These are phyloP conservation scores for Tillus elongatus DNA, from an alignment of 2,888 invertebrate genomes.

Conservation along the genomic window DNA sequence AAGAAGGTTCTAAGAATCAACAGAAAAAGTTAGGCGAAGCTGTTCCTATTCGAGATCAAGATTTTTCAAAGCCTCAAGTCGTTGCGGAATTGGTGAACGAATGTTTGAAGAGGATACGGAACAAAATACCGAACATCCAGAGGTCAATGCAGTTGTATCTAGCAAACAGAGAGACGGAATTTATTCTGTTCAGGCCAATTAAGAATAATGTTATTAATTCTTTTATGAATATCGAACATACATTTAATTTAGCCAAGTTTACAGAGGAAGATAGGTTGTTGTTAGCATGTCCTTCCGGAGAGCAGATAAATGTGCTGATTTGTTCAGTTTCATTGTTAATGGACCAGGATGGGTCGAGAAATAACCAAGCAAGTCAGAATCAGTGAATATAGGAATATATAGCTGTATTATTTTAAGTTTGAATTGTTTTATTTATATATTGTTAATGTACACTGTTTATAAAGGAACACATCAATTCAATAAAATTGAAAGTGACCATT, in stretches of 20 bases:
- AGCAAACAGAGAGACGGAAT: slow-evolving; percentile 93
- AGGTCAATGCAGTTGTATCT: slow-evolving; percentile 90
- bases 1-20: not conserved
- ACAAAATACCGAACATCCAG: slow-evolving; percentile 70
- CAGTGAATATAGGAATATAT: too few species aligned
- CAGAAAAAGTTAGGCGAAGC: slow-evolving; percentile 13
- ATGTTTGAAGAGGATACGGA: slow-evolving; percentile 69
- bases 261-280: slow-evolving; percentile 71
- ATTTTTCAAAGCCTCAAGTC: slow-evolving; percentile 62
- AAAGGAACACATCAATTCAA: too few species aligned
- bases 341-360: slow-evolving; percentile 1
- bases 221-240: slow-evolving; percentile 76
- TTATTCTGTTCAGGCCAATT: slow-evolving; percentile 90
- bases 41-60: slow-evolving; percentile 31
- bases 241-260: slow-evolving; percentile 65
- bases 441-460: too few species aligned
- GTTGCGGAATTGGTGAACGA: slow-evolving; percentile 66
- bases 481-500: too few species aligned
- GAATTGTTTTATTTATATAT: too few species aligned
- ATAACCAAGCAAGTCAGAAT: too few species aligned
- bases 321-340: slow-evolving; percentile 63
- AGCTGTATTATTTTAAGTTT: too few species aligned
- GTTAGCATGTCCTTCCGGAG: slow-evolving; percentile 84
- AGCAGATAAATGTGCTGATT: slow-evolving; percentile 83
- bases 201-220: slow-evolving; percentile 84